Evolutionary conservation across 1,140 invertebrate genomes (phyloP), one percentile per base, ranked within the genome.

Genomic region (Euwallacea fornicatus): DNA sequence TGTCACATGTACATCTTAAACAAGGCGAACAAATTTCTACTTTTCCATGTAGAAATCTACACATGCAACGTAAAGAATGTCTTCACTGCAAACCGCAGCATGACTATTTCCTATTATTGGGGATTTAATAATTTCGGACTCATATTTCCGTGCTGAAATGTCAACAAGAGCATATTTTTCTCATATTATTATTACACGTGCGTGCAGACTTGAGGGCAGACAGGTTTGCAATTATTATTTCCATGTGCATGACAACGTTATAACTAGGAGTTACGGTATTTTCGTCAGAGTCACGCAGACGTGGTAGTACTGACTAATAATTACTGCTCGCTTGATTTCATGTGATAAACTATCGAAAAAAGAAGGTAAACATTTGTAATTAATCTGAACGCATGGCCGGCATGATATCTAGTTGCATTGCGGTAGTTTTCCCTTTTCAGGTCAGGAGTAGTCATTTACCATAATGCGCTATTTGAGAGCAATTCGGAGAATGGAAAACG

Each of bases 291-390:
- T 75, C 74, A 75, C 74, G 74, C 72, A 73, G 68, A 42, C 43
- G 21, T 33, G 21, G 64, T 73, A 73, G 59, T 73, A 55, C 59
- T 11, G 47, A 71, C 60, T 73, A 71, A 67, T 75, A 75, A 75
- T 75, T 73, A 75, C 74, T 73, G 66, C 59, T 73, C 72, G 65
- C 42, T 73, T 73, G 71, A 73, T 75, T 75, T 75, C 63, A 73
- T 71, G 74, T 73, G 74, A 75, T 66, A 75, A 69, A 47, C 50
- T 65, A 71, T 71, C 58, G 13, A 63, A 16, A 69, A 72, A 56
- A 62, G 46, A 60, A 53, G 43, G 59, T 60, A 68, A 59, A 68
- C 59, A 60, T 68, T 54, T 46, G 33, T 68, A 60, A 68, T 68
- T 68, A 68, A 60, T 50, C 43, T 44, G 63, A 66, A 54, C 6